Evolutionary conservation across 2,797 vertebrate species (phyloP), one percentile per base, ranked within the genome.

Genomic region (Sebastes elongatus): DNA sequence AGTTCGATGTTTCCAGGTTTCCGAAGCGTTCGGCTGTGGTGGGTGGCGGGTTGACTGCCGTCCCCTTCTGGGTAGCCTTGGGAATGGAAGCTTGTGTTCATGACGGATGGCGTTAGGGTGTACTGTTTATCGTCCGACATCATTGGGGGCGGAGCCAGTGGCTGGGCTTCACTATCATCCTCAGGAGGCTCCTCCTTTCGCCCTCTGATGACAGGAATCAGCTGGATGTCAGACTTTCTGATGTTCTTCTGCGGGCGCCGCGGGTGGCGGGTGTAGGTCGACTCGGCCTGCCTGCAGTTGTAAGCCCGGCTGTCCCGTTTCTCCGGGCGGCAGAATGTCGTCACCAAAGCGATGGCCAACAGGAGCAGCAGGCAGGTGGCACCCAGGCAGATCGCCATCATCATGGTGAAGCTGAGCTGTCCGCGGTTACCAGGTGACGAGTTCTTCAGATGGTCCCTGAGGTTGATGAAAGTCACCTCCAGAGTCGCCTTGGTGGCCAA

Each of bases 251-350:
- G 97, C 0, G 98, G 98, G 23, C 98, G 97, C 53, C 96, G 96
- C 10, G 98, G 98, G 87, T 97, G 97, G 61, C 96, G 94, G 60
- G 96, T 94, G 86, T 95, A 98, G n/a, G 95, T 96, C 0, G 97
- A 97, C 86, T 99, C 98, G 0, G 98, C 98, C 88, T 97, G 96
- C 53, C 98, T 93, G 91, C 98, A 99, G 91, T 99, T 99, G 93
- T 99, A 99, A 11, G 97, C 97, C 63, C 85, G 95, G 86, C 95
- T 94, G 11, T 98, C 98, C 60, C 97, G 94, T 92, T 97, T 97
- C 60, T 97, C 96, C 0, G 94, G 96, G 64, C 94, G 96, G 59
- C 97, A 97, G 78, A 98, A 93, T 0, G 97, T 98, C 60, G 97
- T 93, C 5, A 96, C 93, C 49, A 97, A 78, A n/a, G 94, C 96